Percentiles rank a stretch among this genome's conserved stretches.
Conservation (phyloP, 2,888 invertebrate species). For the Microdon myrmicae region DNA sequence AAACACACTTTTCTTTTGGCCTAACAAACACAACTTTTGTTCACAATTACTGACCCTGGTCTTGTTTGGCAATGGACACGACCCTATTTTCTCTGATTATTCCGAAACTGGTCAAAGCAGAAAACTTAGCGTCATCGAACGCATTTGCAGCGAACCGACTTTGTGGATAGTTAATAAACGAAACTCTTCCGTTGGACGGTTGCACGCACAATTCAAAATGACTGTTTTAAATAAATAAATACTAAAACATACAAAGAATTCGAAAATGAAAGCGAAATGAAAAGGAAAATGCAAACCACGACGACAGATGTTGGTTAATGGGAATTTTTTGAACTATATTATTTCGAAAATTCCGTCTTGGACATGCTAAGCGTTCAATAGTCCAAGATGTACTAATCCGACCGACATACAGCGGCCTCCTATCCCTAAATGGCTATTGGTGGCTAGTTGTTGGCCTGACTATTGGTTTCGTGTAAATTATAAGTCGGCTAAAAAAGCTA, state of each 20-base stretch:
- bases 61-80: conserved; percentile 44
- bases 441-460: no score
- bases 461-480: no score
- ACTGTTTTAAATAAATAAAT: conserved; percentile 4
- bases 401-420: conserved; percentile 44
- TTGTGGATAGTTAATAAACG: no score
- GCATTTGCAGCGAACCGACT: no score
- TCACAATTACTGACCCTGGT: conserved; percentile 41
- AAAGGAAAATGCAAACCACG: conserved; percentile 6
- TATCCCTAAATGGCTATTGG: conserved; percentile 48
- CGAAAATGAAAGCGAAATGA: conserved; percentile 1
- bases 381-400: conserved; percentile 51
- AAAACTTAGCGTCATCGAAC: no score
- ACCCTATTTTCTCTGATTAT: conserved; percentile 16
- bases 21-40: conserved; percentile 16
- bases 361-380: conserved; percentile 51
- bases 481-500: no score
- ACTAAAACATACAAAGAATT: conserved; percentile 9
- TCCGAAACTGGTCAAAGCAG: conserved; percentile 13
- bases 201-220: conserved; percentile 5
- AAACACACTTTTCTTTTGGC: no score
- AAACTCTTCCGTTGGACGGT: no score
- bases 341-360: conserved; percentile 43
- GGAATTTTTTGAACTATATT: conserved; percentile 28
- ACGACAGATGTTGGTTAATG: conserved; percentile 13